Conservation (phyloP, 2,888 invertebrate species). For the Scaptomyza polygonia region DNA sequence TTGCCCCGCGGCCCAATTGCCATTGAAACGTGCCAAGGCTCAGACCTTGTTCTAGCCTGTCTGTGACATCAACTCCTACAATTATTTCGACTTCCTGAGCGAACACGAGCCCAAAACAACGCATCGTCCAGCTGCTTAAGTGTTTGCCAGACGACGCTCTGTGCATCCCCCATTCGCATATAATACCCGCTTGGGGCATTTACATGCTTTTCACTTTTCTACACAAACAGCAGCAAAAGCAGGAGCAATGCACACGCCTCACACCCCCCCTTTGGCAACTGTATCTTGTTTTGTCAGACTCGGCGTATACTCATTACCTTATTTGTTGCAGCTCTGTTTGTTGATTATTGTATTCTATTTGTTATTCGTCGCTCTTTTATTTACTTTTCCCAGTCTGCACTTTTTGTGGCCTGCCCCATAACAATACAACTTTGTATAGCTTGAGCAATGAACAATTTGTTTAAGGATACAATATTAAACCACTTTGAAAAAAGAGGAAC, state of each 20-base stretch:
- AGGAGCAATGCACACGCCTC: slow-evolving; percentile 5
- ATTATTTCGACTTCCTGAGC: slow-evolving; percentile 53
- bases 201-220: slow-evolving; percentile 74
- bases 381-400: slow-evolving; percentile 22
- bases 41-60: slow-evolving; percentile 1
- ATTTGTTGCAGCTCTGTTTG: slow-evolving; percentile 61
- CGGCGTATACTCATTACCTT: slow-evolving; percentile 70
- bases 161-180: slow-evolving; percentile 18
- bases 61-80: slow-evolving; percentile 49
- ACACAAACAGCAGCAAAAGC: slow-evolving; percentile 39
- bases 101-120: slow-evolving; percentile 38
- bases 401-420: slow-evolving; percentile 35
- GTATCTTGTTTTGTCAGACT: slow-evolving; percentile 44
- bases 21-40: slow-evolving; percentile 51
- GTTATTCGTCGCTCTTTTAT: slow-evolving; percentile 50
- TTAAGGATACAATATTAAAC: background rate
- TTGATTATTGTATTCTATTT: slow-evolving; percentile 74
- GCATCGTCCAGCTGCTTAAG: slow-evolving; percentile 74
- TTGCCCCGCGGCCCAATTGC: slow-evolving; percentile 59
- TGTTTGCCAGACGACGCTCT: slow-evolving; percentile 56
- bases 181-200: slow-evolving; percentile 60
- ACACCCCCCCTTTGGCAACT: slow-evolving; percentile 4
- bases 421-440: slow-evolving; percentile 24
- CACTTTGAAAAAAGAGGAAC: background rate
- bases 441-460: background rate